phyloP scores from a whole-genome alignment of 2,888 invertebrate species.

The Dysmachus trigonus region DNA sequence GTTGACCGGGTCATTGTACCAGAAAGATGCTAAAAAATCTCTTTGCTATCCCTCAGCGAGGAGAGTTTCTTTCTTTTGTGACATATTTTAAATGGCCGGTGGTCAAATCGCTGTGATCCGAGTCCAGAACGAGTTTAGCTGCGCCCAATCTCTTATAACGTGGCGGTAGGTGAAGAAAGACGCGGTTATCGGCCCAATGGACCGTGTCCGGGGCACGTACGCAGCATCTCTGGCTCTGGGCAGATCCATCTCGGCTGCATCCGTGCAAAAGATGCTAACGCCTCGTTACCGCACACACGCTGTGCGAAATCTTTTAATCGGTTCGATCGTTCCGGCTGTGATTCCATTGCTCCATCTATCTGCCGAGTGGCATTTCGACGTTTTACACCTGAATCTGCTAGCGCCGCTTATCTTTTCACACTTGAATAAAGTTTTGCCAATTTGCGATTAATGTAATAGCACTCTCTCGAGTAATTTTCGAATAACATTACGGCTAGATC shows the following conservation, averaged over 20 bases:
- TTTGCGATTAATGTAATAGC: not conserved
- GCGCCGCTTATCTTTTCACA: not conserved
- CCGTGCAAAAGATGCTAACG: not conserved
- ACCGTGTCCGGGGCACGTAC: not conserved
- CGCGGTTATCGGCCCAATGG: not conserved
- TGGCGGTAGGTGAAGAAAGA: not conserved
- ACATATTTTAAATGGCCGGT: not conserved
- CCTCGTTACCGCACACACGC: not conserved
- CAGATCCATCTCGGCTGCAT: not conserved
- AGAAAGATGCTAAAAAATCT: not conserved
- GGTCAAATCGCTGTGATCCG: not conserved
- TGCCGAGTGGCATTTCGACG: not conserved
- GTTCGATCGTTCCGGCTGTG: not conserved
- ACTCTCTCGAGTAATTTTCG: not conserved
- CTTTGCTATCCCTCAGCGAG: not conserved
- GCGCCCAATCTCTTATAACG: not conserved
- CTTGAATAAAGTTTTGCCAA: not conserved
- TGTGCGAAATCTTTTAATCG: not conserved
- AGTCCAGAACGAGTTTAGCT: not conserved
- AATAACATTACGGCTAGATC: not conserved
- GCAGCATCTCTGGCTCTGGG: not conserved
- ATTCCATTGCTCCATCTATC: not conserved
- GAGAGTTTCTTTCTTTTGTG: not conserved
- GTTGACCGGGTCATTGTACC: not conserved
- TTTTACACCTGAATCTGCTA: not conserved